A percentile compares a stretch with the other conserved stretches of the same genome.
Evolutionary conservation across 1,140 invertebrate genomes (phyloP).

Genomic region (Rhopalosiphum maidis): DNA sequence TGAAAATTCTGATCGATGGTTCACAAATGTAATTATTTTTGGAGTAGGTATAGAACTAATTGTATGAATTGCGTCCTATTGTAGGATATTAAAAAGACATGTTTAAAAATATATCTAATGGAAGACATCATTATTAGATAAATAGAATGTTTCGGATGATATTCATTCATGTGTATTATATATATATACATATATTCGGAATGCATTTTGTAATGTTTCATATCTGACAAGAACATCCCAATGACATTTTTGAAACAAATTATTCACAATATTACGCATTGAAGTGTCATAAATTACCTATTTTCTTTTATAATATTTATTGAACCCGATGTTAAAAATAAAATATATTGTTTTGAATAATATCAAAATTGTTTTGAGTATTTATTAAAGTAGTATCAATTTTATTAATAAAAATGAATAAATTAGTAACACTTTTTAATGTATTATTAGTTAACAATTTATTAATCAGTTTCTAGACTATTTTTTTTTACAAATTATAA

Average conservation of each 20-base stretch:
- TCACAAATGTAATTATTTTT: neutral
- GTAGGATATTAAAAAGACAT: neutral
- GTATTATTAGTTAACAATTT: neutral
- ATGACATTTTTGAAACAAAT: neutral
- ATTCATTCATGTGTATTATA: neutral
- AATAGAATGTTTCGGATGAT: neutral
- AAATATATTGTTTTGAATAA: neutral
- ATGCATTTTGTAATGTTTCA: neutral
- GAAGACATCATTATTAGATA: neutral
- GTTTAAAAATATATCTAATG: neutral
- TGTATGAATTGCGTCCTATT: neutral
- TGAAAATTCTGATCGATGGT: neutral
- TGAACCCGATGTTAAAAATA: neutral
- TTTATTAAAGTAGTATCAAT: neutral
- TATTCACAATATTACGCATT: neutral
- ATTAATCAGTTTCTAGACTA: neutral
- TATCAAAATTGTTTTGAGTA: neutral
- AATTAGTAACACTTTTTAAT: neutral
- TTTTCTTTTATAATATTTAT: neutral
- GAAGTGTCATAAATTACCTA: neutral
- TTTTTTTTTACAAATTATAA: neutral
- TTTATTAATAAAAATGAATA: neutral
- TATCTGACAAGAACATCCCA: neutral
- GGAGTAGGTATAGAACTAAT: neutral
- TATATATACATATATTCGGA: neutral